phyloP scores from a whole-genome alignment of 2,113 vertebrate genomes.

The Tragelaphus imberbis region DNA sequence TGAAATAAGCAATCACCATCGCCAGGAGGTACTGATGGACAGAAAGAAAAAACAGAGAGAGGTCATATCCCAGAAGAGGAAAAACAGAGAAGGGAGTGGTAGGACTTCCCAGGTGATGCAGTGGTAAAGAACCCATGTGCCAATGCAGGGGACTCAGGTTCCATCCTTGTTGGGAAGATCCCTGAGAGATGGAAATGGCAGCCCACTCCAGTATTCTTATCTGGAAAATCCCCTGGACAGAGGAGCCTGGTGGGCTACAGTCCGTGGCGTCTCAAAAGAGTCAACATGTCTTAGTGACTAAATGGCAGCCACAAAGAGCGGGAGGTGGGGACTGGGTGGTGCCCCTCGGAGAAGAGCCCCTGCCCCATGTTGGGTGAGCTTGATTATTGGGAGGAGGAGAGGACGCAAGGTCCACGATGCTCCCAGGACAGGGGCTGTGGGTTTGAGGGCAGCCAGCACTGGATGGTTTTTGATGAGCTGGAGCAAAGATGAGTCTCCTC shows the following conservation, averaged over 20 bases:
- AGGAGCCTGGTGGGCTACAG: background rate
- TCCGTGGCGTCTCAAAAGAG: background rate
- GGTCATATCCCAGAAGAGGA: background rate
- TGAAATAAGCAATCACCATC: slow-evolving; percentile 52
- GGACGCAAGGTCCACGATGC: accelerated
- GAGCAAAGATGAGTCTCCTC: background rate
- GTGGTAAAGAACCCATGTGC: background rate
- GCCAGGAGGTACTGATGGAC: slow-evolving; percentile 48
- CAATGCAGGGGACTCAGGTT: background rate
- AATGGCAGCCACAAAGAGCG: accelerated
- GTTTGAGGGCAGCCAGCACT: background rate
- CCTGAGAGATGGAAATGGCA: background rate
- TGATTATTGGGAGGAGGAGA: accelerated
- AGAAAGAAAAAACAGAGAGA: background rate
- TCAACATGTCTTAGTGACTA: background rate
- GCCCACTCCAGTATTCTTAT: background rate
- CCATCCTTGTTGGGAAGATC: background rate
- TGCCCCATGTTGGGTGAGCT: accelerated
- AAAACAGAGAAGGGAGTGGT: too few species aligned
- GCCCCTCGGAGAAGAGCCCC: background rate
- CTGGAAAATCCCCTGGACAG: background rate
- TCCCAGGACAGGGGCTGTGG: background rate
- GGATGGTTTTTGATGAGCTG: background rate
- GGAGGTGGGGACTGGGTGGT: background rate
- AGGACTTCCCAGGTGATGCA: background rate